Evolutionary conservation across 1,140 invertebrate species (phyloP), one percentile per base, ranked within the genome.

Genomic region (Drosophila albomicans): DNA sequence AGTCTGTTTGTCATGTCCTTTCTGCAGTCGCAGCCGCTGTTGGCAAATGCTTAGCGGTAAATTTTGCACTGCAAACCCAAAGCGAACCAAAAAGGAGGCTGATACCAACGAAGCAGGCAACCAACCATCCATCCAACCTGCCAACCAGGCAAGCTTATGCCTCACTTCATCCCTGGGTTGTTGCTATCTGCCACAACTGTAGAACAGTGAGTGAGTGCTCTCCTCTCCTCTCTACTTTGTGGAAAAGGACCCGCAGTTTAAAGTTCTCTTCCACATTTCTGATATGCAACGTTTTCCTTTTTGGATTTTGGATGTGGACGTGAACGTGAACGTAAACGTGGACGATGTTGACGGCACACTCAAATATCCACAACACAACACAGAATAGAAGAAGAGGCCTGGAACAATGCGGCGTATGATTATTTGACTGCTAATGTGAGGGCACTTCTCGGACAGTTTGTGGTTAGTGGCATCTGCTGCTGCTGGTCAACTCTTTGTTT

Each of bases 31-130:
- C 20, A 25, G 20, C 41, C 63, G 63, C 59, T 74, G 81, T 85
- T 85, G 78, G 75, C 82, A 85, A 81, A 78, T 82, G 84, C 70
- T 88, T 88, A 82, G 84, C 76, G 84, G 80, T 82, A 88, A 80
- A 88, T 85, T 85, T 73, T 35, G 74, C 54, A 72, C 73, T 71
- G 73, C 16, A 35, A 63, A 46, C 61, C 51, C 71, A 52, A 66
- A 71, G 41, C 11, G 30, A 51, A 38, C 11, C 16, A 7, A 13
- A 56, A 25, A 41, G 8, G 16, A 62, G 59, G 59, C 59, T 15
- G 32, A 16, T 32, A 25, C 38, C 49, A 43, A 8, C 30, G 20
- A 58, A 13, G 54, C 64, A 48, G 38, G 7, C 61, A 51, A 11
- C 45, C 58, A 61, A 59, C 57, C 67, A 65, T 16, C 38, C 71